Conservation (phyloP, 2,113 vertebrate genomes). For the Meles meles region DNA sequence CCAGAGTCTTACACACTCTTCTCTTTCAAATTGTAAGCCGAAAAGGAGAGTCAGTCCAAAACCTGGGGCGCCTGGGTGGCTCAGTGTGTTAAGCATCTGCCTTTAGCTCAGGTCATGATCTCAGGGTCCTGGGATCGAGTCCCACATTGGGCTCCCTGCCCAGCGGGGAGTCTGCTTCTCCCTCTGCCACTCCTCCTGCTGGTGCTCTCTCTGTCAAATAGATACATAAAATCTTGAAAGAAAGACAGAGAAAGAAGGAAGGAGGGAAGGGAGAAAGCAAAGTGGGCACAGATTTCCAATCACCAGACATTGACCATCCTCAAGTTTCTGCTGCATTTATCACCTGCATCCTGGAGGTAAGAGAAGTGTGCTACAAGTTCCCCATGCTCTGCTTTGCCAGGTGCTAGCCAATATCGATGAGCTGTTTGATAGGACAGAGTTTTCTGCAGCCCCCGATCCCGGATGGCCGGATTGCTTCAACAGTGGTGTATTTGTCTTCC, state of each 20-base stretch:
- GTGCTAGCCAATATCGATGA: slow-evolving; percentile 91
- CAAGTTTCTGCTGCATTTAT: fast-evolving
- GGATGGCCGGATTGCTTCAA: slow-evolving; percentile 96
- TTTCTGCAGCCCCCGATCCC: slow-evolving; percentile 91
- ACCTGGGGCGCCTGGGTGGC: neutral
- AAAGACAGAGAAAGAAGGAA: no score
- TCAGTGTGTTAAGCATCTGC: neutral
- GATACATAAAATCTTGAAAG: neutral
- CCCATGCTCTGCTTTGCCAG: slow-evolving; percentile 67
- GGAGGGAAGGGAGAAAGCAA: no score
- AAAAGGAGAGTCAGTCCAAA: neutral
- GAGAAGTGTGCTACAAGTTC: fast-evolving
- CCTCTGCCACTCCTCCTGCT: neutral
- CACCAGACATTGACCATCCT: no score
- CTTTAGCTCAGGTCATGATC: neutral
- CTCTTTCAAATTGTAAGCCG: neutral
- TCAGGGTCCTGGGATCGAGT: neutral
- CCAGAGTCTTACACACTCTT: neutral
- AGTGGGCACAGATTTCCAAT: fast-evolving
- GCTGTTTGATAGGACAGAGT: slow-evolving; percentile 87
- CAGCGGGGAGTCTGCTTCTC: neutral
- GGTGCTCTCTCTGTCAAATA: neutral
- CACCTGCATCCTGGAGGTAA: fast-evolving
- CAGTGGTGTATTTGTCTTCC: slow-evolving; percentile 91
- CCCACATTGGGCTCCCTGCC: neutral